Evolutionary conservation across 2,113 vertebrate species (phyloP).

Genomic region (Phycodurus eques): DNA sequence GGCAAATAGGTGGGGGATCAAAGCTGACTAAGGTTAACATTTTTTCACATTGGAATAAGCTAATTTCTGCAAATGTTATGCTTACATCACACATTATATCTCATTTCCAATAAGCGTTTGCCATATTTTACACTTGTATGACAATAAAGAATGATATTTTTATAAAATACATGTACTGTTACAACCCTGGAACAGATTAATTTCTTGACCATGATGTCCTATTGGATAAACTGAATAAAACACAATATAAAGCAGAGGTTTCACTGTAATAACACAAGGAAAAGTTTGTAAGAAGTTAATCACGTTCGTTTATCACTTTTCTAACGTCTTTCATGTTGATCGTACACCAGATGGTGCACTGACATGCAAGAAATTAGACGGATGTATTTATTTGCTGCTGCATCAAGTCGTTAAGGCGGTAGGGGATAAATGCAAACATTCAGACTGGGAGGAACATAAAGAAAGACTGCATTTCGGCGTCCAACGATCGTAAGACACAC

Average conservation of each 20-base stretch:
- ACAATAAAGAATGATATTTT: too few relatives aligned
- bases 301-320: constrained; percentile 34
- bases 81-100: too few relatives aligned
- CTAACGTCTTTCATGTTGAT: constrained; percentile 50
- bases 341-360: constrained; percentile 61
- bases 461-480: constrained; percentile 17
- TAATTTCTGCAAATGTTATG: too few relatives aligned
- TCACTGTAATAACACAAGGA: background rate
- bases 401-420: constrained; percentile 29
- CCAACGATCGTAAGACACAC: background rate
- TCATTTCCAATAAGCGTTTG: too few relatives aligned
- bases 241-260: background rate
- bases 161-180: too few relatives aligned
- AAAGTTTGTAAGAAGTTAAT: constrained; percentile 13
- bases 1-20: too few relatives aligned
- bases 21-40: too few relatives aligned
- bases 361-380: constrained; percentile 69
- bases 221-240: background rate
- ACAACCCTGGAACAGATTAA: too few relatives aligned
- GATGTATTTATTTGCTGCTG: constrained; percentile 60
- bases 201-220: too few relatives aligned
- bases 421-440: constrained; percentile 10
- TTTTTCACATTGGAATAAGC: too few relatives aligned
- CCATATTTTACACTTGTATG: too few relatives aligned
- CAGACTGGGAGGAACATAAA: constrained; percentile 16